These are phyloP conservation scores for Scortum barcoo DNA, from an alignment of 2,113 vertebrate species.

Conservation along the genomic window DNA sequence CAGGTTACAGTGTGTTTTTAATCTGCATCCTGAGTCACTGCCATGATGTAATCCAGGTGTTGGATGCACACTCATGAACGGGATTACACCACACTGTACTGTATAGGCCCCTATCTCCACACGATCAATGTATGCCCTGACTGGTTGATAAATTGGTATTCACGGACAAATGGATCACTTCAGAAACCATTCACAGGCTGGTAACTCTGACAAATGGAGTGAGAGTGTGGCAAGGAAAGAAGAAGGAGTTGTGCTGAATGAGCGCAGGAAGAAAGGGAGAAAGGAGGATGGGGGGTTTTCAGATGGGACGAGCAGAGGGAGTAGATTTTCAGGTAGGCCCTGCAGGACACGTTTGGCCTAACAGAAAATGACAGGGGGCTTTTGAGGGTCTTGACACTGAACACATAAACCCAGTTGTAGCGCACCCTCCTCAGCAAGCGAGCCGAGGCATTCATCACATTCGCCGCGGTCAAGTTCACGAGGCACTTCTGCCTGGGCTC, in stretches of 20 bases:
- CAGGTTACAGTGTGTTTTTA: conserved; percentile 57
- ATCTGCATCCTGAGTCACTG: conserved; percentile 41
- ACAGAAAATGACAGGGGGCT: conserved; percentile 80
- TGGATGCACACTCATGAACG: conserved; percentile 57
- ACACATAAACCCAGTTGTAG: conserved; percentile 72
- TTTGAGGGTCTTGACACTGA: conserved; percentile 76
- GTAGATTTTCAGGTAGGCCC: conserved; percentile 69
- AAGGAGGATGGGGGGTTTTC: conserved; percentile 53
- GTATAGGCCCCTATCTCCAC: conserved; percentile 30
- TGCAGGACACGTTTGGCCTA: conserved; percentile 80
- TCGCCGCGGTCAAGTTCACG: conserved; percentile 70
- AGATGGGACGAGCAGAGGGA: conserved; percentile 55
- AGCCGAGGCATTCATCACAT: conserved; percentile 76
- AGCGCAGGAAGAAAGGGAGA: conserved; percentile 37
- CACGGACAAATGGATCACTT: conserved; percentile 82
- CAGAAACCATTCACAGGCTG: conserved; percentile 70
- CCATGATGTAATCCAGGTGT: conserved; percentile 65
- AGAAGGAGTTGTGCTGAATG: conserved; percentile 61
- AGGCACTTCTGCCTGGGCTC: conserved; percentile 46
- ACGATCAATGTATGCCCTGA: conserved; percentile 76
- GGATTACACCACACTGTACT: conserved; percentile 68
- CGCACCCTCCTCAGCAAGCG: conserved; percentile 49
- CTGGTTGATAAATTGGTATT: conserved; percentile 82
- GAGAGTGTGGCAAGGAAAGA: conserved; percentile 37
- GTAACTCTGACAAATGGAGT: conserved; percentile 81